Base-by-base conservation (phyloP, 2,113 vertebrate species). In the Eupsittula cactorum region DNA sequence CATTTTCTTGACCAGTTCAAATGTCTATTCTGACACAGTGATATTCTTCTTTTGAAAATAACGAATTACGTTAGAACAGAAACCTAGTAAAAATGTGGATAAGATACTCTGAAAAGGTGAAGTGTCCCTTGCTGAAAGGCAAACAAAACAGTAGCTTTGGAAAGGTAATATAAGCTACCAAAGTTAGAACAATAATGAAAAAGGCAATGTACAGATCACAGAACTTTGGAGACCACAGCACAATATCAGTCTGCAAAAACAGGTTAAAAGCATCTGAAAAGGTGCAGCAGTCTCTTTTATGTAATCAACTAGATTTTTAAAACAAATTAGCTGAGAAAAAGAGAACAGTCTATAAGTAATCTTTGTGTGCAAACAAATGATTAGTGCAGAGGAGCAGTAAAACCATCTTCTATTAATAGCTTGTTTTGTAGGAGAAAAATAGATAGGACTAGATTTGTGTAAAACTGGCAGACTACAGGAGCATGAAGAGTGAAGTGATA, bases 351-450 rank as follows among this genome's bases (percentile, higher is more conserved):
- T 94, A 63, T 44, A 77, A 88, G 63, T 75, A 78, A 76, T 93
- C 62, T 69, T 78, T 84, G n/a, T 88, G 39, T 90, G 62, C 73
- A 93, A 97, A 93, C 62, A 88, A 93, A 92, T 63, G 4, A 79
- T 88, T 82, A 68, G 37, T 82, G 74, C 49, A 91, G 37, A 93
- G 52, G 9, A 93, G 62, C 46, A 81, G 88, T 17, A 93, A 90
- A 92, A 88, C 1, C 19, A n/a, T 78, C 49, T 84, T 85, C 86
- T 94, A 71, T 73, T 77, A 93, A 85, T 88, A 82, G 52, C 28
- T 92, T 89, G 35, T 39, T 95, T 91, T 53, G 35, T 47, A 96
- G 42, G 77, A 44, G 86, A 88, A 92, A 67, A 52, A 41, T 73
- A 75, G 60, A 70, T 33, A 76, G 50, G 53, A 67, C 25, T 85